Evolutionary conservation across 2,888 invertebrate genomes (phyloP).

Genomic region (Hedychridium roseum): DNA sequence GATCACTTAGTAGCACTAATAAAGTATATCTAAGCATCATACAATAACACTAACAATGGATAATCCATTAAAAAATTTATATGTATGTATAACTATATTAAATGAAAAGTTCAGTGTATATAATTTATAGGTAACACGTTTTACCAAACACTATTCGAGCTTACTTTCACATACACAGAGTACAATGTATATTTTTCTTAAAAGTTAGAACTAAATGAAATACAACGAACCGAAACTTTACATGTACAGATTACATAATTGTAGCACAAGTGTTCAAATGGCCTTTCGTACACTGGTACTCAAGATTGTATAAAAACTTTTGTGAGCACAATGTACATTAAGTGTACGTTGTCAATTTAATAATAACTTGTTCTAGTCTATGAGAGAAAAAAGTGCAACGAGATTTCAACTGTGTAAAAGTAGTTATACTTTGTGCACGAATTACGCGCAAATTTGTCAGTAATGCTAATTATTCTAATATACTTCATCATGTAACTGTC

Average conservation of each 20-base stretch:
- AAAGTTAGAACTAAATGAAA: no score
- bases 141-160: slow-evolving; percentile 28
- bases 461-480: slow-evolving; percentile 3
- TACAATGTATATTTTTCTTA: slow-evolving; percentile 44
- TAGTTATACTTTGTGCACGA: slow-evolving; percentile 8
- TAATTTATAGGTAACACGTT: slow-evolving; percentile 32
- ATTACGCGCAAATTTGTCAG: slow-evolving; percentile 15
- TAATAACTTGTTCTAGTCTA: slow-evolving; percentile 22
- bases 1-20: slow-evolving; percentile 17
- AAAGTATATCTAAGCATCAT: slow-evolving; percentile 31
- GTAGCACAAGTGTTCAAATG: no score
- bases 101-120: slow-evolving; percentile 35
- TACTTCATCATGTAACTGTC: no score
- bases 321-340: no score
- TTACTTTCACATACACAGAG: slow-evolving; percentile 28
- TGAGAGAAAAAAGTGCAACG: slow-evolving; percentile 13
- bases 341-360: slow-evolving; percentile 19
- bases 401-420: slow-evolving; percentile 18
- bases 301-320: no score
- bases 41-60: slow-evolving; percentile 32
- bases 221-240: no score
- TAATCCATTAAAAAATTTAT: slow-evolving; percentile 8
- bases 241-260: no score
- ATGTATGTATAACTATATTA: slow-evolving; percentile 3
- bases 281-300: no score